These are phyloP conservation scores for Idris sp. DNA, from an alignment of 1,140 invertebrate genomes.

Conservation along the genomic window DNA sequence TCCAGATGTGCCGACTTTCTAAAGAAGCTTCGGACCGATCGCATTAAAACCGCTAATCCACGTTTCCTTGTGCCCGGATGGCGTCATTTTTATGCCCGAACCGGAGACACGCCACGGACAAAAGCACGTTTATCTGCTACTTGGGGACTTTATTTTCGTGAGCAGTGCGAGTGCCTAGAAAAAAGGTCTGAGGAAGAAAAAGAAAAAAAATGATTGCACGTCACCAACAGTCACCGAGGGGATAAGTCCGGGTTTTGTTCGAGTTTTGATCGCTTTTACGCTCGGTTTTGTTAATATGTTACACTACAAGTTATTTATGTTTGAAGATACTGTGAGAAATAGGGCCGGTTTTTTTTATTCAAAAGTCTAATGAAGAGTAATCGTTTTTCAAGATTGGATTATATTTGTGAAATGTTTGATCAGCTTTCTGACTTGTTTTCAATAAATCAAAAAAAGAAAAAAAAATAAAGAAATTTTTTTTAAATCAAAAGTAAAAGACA, in stretches of 20 bases:
- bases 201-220: constrained; percentile 47
- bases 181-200: too few species aligned
- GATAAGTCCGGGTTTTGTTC: constrained; percentile 34
- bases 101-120: constrained; percentile 35
- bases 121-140: constrained; percentile 37
- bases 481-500: too few species aligned
- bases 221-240: constrained; percentile 26
- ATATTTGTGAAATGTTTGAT: constrained; percentile 1
- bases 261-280: constrained; percentile 30
- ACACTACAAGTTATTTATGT: constrained; percentile 36
- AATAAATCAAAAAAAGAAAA: too few species aligned
- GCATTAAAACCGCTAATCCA: constrained; percentile 76
- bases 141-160: constrained; percentile 39
- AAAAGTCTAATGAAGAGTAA: constrained; percentile 26
- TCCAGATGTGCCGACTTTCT: constrained; percentile 73
- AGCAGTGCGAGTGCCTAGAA: constrained; percentile 17
- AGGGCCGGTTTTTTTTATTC: background rate
- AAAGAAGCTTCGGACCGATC: constrained; percentile 69
- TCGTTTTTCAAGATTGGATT: constrained; percentile 5
- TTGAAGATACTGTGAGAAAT: constrained; percentile 6
- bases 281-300: constrained; percentile 29
- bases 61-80: constrained; percentile 57
- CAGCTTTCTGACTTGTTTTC: background rate
- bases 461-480: too few species aligned
- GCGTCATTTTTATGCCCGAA: constrained; percentile 32